Evolutionary conservation across 2,888 invertebrate species (phyloP).

Genomic region (Nemotelus pantherinus): DNA sequence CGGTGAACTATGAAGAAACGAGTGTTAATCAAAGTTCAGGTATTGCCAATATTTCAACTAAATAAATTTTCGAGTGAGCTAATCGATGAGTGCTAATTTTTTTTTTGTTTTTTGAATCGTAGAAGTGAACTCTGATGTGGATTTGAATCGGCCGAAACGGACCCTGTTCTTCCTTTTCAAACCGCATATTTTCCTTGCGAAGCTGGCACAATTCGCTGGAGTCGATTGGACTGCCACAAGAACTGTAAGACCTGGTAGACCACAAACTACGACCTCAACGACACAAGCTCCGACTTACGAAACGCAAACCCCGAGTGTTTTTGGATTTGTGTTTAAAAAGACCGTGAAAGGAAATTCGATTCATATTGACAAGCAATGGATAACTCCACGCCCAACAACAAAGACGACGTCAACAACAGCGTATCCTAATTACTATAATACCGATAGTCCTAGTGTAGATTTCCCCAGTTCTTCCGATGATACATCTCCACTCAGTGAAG

Average conservation of each 20-base stretch:
- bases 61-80: too few relatives aligned
- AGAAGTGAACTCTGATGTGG: background rate
- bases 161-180: constrained; percentile 20
- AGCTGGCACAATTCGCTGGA: constrained; percentile 7
- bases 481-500: background rate
- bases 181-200: background rate
- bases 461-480: background rate
- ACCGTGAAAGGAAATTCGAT: constrained; percentile 13
- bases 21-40: constrained; percentile 6
- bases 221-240: background rate
- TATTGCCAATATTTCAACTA: background rate
- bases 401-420: too few relatives aligned
- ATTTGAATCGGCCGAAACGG: constrained; percentile 8
- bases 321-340: constrained; percentile 26
- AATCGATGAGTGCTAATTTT: background rate
- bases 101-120: background rate
- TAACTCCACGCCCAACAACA: background rate
- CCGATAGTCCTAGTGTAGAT: too few relatives aligned
- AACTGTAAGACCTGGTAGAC: background rate
- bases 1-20: background rate
- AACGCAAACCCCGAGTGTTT: background rate
- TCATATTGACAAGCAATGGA: constrained; percentile 19
- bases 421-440: too few relatives aligned
- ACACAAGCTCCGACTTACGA: background rate
- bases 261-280: background rate